Evolutionary conservation across 2,113 vertebrate species (phyloP).

Genomic region (Pterocles burchelli): DNA sequence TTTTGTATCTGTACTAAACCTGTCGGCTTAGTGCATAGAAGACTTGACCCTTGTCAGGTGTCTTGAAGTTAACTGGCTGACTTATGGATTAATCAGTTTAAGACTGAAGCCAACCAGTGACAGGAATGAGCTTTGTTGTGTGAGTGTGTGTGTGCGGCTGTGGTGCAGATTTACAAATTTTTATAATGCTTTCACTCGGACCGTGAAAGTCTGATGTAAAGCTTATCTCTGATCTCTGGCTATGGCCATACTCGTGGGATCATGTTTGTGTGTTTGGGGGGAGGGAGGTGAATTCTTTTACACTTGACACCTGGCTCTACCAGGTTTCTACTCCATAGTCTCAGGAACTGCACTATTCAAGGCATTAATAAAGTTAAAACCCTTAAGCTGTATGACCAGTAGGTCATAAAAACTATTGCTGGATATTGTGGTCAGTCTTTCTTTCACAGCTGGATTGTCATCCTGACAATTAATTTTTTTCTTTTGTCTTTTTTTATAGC

Average conservation of each 20-base stretch:
- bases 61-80: slow-evolving; percentile 63
- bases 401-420: slow-evolving; percentile 14
- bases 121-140: slow-evolving; percentile 49
- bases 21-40: slow-evolving; percentile 43
- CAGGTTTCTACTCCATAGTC: background rate
- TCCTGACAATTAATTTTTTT: slow-evolving; percentile 52
- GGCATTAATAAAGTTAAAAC: slow-evolving; percentile 19
- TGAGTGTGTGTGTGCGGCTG: slow-evolving; percentile 24
- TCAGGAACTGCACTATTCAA: background rate
- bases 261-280: slow-evolving; percentile 5
- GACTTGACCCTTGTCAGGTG: slow-evolving; percentile 56
- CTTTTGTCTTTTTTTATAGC: slow-evolving; percentile 74
- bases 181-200: slow-evolving; percentile 54
- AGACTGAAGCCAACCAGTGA: slow-evolving; percentile 29
- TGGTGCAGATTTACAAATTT: slow-evolving; percentile 61
- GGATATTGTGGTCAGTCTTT: background rate
- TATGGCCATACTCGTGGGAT: slow-evolving; percentile 29
- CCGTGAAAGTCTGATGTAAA: slow-evolving; percentile 50
- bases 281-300: slow-evolving; percentile 55
- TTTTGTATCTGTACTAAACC: slow-evolving; percentile 58
- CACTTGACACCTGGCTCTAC: slow-evolving; percentile 24
- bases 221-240: slow-evolving; percentile 59
- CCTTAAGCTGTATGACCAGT: background rate
- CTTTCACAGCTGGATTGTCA: slow-evolving; percentile 48
- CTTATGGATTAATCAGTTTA: slow-evolving; percentile 49